Evolutionary conservation across 2,113 vertebrate genomes (phyloP), one percentile per base, ranked within the genome.

Genomic region (Scomber japonicus): DNA sequence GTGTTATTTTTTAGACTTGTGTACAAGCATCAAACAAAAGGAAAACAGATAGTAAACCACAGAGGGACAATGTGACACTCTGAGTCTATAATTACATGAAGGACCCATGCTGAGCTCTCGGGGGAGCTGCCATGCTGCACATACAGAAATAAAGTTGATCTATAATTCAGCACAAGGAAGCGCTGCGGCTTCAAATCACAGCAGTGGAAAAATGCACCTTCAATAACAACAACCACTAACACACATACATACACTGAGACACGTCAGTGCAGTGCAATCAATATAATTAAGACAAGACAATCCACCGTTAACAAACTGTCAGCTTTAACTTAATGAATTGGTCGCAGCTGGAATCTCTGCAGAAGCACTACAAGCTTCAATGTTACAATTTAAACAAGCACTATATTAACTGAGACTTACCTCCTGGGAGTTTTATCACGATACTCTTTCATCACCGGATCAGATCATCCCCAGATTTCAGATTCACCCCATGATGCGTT

Each of bases 111-210:
- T 78, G 85, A 3, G 83, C 54, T 71, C 86, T 45, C 68, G 5
- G 3, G 73, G 80, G 76, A 49, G 11, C 59, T 27, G 50, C 72
- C 64, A 60, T n/a, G 70, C 19, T 73, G 59, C 71, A 78, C 79
- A 74, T 21, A 74, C 85, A 81, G 51, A 82, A 89, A 90, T 86
- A 82, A 89, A 88, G 84, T 68, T 81, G 67, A 90, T 92, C 71
- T 88, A 93, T 91, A 90, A 93, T 93, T 91, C 83, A 91, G 24
- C 53, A 80, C 54, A 11, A 50, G 63, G 54, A 65, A 61, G 69
- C 30, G 62, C 55, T 60, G 75, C 16, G 1, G 14, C 57, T 61
- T 27, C 3, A 71, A 91, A 88, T 77, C 83, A 48, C 80, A 77
- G 73, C 61, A 19, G 64, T 11, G 55, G 49, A 74, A 15, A 82